Percentiles rank a stretch among this genome's conserved stretches.
These are phyloP conservation scores for Netelia inedita DNA, from an alignment of 2,888 invertebrate genomes.

Conservation along the genomic window DNA sequence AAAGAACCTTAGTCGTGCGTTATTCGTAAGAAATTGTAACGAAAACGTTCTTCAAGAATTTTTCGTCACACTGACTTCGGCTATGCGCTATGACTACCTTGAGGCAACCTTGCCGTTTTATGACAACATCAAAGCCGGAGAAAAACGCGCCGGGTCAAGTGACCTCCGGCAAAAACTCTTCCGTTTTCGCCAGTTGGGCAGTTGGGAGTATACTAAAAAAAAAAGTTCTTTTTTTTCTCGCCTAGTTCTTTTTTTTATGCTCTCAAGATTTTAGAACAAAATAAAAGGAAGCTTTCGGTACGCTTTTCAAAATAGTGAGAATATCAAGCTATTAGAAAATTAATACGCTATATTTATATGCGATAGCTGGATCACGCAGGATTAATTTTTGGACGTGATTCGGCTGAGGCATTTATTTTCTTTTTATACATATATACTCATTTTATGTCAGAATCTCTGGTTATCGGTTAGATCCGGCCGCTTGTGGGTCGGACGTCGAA, in stretches of 20 bases:
- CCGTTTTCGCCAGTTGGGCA: too few relatives aligned
- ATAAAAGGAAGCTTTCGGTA: too few relatives aligned
- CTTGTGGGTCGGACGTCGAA: constrained; percentile 65
- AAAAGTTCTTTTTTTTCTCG: too few relatives aligned
- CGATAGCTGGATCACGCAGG: not conserved
- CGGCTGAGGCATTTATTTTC: constrained; percentile 68
- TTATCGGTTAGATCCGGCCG: constrained; percentile 68
- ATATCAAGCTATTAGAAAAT: not conserved
- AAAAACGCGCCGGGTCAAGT: too few relatives aligned
- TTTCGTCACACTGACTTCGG: not conserved
- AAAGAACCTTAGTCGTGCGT: too few relatives aligned
- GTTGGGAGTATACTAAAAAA: too few relatives aligned
- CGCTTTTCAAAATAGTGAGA: not conserved
- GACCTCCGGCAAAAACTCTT: too few relatives aligned
- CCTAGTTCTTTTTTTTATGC: too few relatives aligned
- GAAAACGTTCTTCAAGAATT: too few relatives aligned
- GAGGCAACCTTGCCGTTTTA: not conserved
- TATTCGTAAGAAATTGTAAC: too few relatives aligned
- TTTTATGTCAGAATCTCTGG: constrained; percentile 68
- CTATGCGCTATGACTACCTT: not conserved
- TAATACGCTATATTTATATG: not conserved
- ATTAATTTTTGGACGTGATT: constrained; percentile 62
- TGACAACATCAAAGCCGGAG: not conserved
- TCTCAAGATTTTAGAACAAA: too few relatives aligned
- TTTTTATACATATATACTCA: constrained; percentile 68